These are phyloP conservation scores for Puntigrus tetrazona DNA, from an alignment of 2,113 vertebrate species.

Conservation along the genomic window DNA sequence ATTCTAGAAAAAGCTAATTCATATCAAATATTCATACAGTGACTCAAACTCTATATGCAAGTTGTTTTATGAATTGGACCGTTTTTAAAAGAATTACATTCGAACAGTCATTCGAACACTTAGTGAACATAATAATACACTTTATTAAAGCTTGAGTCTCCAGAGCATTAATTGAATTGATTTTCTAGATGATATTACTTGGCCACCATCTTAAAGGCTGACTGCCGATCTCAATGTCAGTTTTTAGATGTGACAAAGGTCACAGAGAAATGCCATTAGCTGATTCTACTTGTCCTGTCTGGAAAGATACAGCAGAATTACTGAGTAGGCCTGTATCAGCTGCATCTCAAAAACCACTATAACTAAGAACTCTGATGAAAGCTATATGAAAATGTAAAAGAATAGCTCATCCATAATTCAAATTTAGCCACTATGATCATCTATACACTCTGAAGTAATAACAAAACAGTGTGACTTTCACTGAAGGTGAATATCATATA, in stretches of 20 bases:
- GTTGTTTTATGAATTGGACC: not conserved
- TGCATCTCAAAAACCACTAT: not conserved
- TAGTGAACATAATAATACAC: not conserved
- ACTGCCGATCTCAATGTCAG: constrained; percentile 3
- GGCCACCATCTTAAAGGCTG: not conserved
- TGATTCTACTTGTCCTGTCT: not conserved
- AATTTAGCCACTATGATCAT: not conserved
- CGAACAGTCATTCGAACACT: not conserved
- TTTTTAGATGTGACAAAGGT: constrained; percentile 26
- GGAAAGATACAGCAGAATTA: not conserved
- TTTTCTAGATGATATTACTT: constrained; percentile 16
- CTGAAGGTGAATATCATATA: not conserved
- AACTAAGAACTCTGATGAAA: not conserved
- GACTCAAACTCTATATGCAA: not conserved
- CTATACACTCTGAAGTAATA: not conserved
- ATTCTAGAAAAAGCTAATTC: not conserved
- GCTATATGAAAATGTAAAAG: not conserved
- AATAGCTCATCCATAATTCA: not conserved
- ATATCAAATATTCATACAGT: not conserved
- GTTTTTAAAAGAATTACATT: not conserved
- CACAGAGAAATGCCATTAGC: constrained; percentile 18
- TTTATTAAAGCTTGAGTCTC: not conserved
- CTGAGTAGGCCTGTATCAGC: not conserved
- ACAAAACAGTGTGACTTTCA: not conserved
- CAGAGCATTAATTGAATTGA: constrained; percentile 13